Percentiles rank a stretch among this genome's conserved stretches.
Conservation (phyloP, 2,888 invertebrate species). For the Drosophila fulvimacula region DNA sequence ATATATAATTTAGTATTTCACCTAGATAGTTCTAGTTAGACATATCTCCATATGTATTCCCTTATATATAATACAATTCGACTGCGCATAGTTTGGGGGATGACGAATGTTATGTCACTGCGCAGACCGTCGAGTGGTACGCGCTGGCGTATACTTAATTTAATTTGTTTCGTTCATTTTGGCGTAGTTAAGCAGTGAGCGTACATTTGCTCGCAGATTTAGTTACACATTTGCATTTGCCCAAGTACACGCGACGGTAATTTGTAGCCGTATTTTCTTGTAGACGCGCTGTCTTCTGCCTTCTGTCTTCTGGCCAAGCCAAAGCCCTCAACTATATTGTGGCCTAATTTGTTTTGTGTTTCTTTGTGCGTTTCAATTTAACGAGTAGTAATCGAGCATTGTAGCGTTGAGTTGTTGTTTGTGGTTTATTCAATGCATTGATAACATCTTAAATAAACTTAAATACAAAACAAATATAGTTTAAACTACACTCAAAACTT, state of each 20-base stretch:
- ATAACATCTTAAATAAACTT: constrained; percentile 18
- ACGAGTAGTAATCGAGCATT: constrained; percentile 42
- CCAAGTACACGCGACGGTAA: constrained; percentile 60
- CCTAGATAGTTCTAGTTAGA: background rate
- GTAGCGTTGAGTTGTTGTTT: constrained; percentile 70
- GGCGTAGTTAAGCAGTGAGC: constrained; percentile 46
- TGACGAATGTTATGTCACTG: constrained; percentile 62
- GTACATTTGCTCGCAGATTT: constrained; percentile 57
- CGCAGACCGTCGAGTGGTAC: constrained; percentile 33
- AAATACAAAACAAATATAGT: constrained; percentile 30
- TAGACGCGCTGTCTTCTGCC: constrained; percentile 44
- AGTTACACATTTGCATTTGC: constrained; percentile 65
- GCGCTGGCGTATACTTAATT: constrained; percentile 72
- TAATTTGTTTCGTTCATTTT: constrained; percentile 68
- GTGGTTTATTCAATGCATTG: constrained; percentile 65
- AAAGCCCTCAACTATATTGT: constrained; percentile 26
- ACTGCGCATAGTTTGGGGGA: constrained; percentile 5
- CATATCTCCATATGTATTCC: background rate
- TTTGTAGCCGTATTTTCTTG: constrained; percentile 21
- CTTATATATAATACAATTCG: constrained; percentile 6
- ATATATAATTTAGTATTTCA: background rate
- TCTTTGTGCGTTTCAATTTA: constrained; percentile 49
- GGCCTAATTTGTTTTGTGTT: constrained; percentile 47
- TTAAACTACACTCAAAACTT: constrained; percentile 32
- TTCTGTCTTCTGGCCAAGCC: constrained; percentile 46